A percentile compares a stretch with the other conserved stretches of the same genome.
Evolutionary conservation across 2,797 vertebrate genomes (phyloP).

Genomic region (Cyclura pinguis): DNA sequence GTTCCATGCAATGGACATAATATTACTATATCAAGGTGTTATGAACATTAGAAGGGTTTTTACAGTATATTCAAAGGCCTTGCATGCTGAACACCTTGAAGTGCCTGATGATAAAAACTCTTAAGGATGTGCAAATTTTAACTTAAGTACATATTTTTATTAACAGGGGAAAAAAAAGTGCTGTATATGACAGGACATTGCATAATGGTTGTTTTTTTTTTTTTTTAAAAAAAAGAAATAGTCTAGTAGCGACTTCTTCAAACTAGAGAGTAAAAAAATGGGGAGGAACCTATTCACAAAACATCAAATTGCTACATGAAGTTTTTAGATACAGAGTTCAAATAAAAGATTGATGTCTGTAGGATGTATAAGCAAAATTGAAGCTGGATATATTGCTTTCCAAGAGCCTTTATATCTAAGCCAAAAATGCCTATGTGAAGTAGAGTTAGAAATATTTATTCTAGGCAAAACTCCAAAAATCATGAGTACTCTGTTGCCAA

Average conservation of each 20-base stretch:
- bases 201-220: constrained; percentile 52
- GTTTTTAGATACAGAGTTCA: constrained; percentile 72
- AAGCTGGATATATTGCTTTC: constrained; percentile 75
- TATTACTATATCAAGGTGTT: neutral
- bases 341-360: constrained; percentile 76
- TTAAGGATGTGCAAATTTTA: constrained; percentile 62
- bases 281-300: constrained; percentile 50
- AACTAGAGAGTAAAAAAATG: constrained; percentile 69
- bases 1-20: neutral
- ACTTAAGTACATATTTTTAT: constrained; percentile 57
- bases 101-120: neutral
- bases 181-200: constrained; percentile 60
- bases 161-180: constrained; percentile 18
- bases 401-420: constrained; percentile 71
- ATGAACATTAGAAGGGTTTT: neutral
- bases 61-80: neutral
- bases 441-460: constrained; percentile 79
- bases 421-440: constrained; percentile 78
- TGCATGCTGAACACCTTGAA: neutral
- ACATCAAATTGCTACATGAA: constrained; percentile 61
- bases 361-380: constrained; percentile 72
- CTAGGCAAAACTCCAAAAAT: constrained; percentile 76
- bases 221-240: constrained; percentile 53
- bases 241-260: constrained; percentile 64
- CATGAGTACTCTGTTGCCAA: constrained; percentile 77